Conservation (phyloP, 2,113 vertebrate species). For the Gorilla gorilla region DNA sequence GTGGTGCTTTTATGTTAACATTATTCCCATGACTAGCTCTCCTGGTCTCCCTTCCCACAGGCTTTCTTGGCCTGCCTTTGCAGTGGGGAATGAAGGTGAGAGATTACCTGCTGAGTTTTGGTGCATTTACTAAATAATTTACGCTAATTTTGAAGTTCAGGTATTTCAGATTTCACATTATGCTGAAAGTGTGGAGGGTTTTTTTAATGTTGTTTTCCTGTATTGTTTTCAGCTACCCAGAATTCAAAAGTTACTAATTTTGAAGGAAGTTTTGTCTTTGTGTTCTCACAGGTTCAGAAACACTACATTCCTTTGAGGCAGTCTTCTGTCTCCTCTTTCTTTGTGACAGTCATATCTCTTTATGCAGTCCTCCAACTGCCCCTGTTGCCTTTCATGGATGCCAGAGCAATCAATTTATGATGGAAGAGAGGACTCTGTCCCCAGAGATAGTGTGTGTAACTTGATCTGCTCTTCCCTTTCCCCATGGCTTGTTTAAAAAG, state of each 20-base stretch:
- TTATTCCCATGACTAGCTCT: neutral
- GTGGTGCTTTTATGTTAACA: neutral
- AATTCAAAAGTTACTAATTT: constrained; percentile 38
- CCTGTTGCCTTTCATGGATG: constrained; percentile 54
- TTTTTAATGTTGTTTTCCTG: neutral
- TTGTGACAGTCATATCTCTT: constrained; percentile 38
- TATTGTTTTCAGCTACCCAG: neutral
- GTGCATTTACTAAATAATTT: neutral
- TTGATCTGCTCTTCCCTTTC: constrained; percentile 68
- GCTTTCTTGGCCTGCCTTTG: neutral
- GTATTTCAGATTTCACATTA: neutral
- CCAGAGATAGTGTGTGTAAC: constrained; percentile 63
- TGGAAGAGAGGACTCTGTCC: constrained; percentile 66
- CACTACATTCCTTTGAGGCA: neutral
- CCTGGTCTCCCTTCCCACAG: neutral
- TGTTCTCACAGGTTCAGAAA: neutral
- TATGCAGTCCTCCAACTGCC: constrained; percentile 43
- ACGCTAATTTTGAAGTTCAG: neutral
- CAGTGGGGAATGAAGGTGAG: neutral
- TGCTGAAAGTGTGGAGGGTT: neutral
- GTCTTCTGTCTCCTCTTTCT: constrained; percentile 7
- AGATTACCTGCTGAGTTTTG: neutral
- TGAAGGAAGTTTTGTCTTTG: constrained; percentile 17
- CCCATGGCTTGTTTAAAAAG: constrained; percentile 79
- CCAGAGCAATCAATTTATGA: constrained; percentile 64